phyloP scores from a whole-genome alignment of 2,888 invertebrate genomes.

The Synanthedon andrenaeformis region DNA sequence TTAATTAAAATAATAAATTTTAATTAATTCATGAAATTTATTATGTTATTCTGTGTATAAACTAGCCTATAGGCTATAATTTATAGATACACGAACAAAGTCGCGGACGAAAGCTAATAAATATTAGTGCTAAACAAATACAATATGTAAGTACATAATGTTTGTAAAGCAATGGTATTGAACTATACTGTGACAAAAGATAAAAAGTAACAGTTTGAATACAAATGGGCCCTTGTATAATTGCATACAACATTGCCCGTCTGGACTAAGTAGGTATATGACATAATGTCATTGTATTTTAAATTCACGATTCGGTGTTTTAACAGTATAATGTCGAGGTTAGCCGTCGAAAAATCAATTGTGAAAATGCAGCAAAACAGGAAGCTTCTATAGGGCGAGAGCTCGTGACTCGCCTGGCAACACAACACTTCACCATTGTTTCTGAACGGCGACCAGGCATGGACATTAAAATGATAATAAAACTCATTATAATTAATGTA shows the following conservation, averaged over 20 bases:
- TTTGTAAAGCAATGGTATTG: not conserved
- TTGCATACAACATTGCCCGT: not conserved
- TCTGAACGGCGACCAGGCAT: constrained; percentile 9
- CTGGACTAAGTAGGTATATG: not conserved
- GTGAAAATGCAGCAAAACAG: constrained; percentile 37
- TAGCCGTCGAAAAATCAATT: constrained; percentile 21
- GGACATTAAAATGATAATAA: constrained; percentile 12
- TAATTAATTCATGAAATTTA: too few relatives aligned
- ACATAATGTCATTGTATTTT: not conserved
- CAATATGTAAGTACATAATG: too few relatives aligned
- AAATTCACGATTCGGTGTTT: not conserved
- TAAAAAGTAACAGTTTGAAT: not conserved
- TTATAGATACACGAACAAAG: too few relatives aligned
- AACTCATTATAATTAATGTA: constrained; percentile 12
- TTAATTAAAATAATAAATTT: too few relatives aligned
- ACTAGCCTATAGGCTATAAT: too few relatives aligned
- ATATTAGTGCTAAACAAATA: too few relatives aligned
- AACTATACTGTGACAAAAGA: constrained; percentile 2
- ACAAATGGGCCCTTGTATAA: not conserved
- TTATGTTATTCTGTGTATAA: too few relatives aligned
- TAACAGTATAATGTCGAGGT: constrained; percentile 26
- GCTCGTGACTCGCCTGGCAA: constrained; percentile 25
- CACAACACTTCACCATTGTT: constrained; percentile 29
- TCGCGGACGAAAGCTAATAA: too few relatives aligned
- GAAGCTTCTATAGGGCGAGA: constrained; percentile 37